Conservation (phyloP, 1,140 invertebrate species). For the Odontomachus brunneus region DNA sequence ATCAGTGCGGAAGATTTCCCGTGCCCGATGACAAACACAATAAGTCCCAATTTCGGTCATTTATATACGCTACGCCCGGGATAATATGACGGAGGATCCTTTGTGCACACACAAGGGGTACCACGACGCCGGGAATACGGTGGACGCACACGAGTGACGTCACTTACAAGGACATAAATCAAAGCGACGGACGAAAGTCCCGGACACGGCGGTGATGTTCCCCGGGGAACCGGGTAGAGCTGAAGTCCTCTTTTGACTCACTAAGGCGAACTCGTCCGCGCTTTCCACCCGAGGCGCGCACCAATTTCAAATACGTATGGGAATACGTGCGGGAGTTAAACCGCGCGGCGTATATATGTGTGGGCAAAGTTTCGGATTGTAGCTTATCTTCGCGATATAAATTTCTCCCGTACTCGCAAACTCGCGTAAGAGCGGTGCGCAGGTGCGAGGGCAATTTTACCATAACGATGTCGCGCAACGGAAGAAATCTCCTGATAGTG, state of each 20-base stretch:
- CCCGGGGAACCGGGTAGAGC: conserved; percentile 76
- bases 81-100: conserved; percentile 85
- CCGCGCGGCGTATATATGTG: neutral
- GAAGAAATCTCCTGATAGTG: neutral
- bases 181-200: conserved; percentile 83
- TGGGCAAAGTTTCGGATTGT: conserved; percentile 20
- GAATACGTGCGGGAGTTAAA: conserved; percentile 25
- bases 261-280: conserved; percentile 52
- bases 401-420: neutral
- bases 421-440: neutral
- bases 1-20: conserved; percentile 83
- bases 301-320: conserved; percentile 39
- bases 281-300: conserved; percentile 10
- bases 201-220: conserved; percentile 80
- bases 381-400: conserved; percentile 16
- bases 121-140: conserved; percentile 54
- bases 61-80: conserved; percentile 83
- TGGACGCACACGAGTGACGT: conserved; percentile 84
- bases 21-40: conserved; percentile 85
- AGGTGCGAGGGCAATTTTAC: neutral
- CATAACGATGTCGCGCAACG: neutral
- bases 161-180: conserved; percentile 86
- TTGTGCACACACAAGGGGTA: conserved; percentile 82
- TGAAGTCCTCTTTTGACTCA: conserved; percentile 75
- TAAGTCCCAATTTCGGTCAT: conserved; percentile 85